phyloP scores from a whole-genome alignment of 2,888 invertebrate genomes.

The Phania funesta region DNA sequence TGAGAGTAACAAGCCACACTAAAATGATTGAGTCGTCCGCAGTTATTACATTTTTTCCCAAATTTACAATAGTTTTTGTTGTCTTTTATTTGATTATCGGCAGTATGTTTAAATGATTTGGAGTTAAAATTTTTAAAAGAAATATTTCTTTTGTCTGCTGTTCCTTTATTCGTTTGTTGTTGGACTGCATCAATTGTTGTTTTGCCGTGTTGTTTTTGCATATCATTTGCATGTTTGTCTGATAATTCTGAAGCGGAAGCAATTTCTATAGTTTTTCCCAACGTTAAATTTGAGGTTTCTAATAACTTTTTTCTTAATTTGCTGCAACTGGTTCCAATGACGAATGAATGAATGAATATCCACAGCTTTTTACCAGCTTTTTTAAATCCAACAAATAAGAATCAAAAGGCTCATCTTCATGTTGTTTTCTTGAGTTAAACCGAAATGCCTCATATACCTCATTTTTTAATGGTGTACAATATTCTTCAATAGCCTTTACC shows the following conservation, averaged over 20 bases:
- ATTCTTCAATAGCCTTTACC: conserved; percentile 45
- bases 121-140: neutral
- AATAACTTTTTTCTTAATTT: conserved; percentile 34
- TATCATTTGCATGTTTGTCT: conserved; percentile 56
- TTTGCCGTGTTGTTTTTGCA: conserved; percentile 38
- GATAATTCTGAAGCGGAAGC: conserved; percentile 10
- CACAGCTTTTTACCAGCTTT: conserved; percentile 30
- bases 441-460: conserved; percentile 47
- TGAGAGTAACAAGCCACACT: conserved; percentile 46
- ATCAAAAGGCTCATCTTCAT: conserved; percentile 47
- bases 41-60: conserved; percentile 45
- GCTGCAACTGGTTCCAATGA: conserved; percentile 5
- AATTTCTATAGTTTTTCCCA: conserved; percentile 42
- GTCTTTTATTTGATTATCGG: neutral
- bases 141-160: neutral
- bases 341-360: conserved; percentile 27
- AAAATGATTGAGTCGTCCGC: conserved; percentile 45
- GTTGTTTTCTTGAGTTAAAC: conserved; percentile 41
- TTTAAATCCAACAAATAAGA: conserved; percentile 27
- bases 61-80: conserved; percentile 1
- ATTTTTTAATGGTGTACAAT: conserved; percentile 60
- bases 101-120: neutral
- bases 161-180: conserved; percentile 2
- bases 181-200: conserved; percentile 8
- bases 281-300: conserved; percentile 26